Base-by-base conservation (phyloP, 2,888 invertebrate genomes). In the Colostygia pectinataria region DNA sequence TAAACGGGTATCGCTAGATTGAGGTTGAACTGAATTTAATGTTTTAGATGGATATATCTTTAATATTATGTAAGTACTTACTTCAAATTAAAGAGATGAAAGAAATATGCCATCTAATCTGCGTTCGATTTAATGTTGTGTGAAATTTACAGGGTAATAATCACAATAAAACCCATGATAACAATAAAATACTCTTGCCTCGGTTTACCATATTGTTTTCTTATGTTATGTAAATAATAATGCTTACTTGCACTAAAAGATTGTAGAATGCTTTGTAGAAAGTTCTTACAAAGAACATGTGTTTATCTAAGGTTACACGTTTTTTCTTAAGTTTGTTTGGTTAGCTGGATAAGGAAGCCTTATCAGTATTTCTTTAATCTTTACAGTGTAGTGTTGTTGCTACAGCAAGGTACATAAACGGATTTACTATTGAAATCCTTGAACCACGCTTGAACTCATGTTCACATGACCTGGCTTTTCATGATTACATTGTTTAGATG, bases 341-440 rank as follows among this genome's bases (percentile, higher is more conserved):
- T 38, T 38, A 57, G 48, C 44, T 48, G 62, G 61, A 66, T 69
- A 67, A 68, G 52, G 71, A 71, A 75, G 45, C 74, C 74, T 67
- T 77, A 77, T 66, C 69, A 55, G 53, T 60, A 49, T 42, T 50
- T 41, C 48, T 59, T 39, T 68, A 72, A 67, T 68, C 68, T 68
- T 46, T 44, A 58, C 55, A 53, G 57, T 53, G 47, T 50, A 48
- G 49, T 55, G 31, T 39, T 36, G 28, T 40, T 42, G 32, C 27
- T 18, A 41, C 32, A 48, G 40, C 53, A 40, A 40, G 33, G 31
- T 45, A 36, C 24, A 28, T 55, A 46, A 53, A 45, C 15, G 48
- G 53, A 55, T 58, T 55, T 48, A 25, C 28, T 47, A n/a, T 33
- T 10, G 12, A 18, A n/a, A 46, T 27, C 52, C 46, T 52, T 52